Conservation (phyloP, 2,797 vertebrate species). For the Intellagama lesueurii region DNA sequence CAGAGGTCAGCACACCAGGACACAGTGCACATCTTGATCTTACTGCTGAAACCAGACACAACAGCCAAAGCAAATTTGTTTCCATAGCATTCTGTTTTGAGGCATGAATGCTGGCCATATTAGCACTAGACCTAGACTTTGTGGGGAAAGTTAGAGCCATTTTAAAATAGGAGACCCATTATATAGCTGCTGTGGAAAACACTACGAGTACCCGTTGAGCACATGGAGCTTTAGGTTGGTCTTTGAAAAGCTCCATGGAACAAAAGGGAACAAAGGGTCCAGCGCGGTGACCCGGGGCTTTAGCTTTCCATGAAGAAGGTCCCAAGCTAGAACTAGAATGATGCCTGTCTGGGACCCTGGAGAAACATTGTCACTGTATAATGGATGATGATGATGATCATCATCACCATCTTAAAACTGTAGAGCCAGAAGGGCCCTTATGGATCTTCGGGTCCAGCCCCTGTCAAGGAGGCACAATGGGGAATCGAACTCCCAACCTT, state of each 20-base stretch:
- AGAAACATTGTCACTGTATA: too few species aligned
- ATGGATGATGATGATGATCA: not conserved
- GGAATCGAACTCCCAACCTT: too few species aligned
- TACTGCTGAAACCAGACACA: not conserved
- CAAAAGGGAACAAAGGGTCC: not conserved
- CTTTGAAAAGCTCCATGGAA: not conserved
- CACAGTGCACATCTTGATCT: not conserved
- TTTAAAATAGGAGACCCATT: not conserved
- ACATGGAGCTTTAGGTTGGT: not conserved
- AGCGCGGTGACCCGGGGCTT: too few species aligned
- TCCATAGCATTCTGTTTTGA: not conserved
- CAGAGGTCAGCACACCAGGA: not conserved
- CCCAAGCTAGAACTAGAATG: not conserved
- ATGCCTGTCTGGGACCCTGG: too few species aligned
- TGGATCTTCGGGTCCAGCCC: too few species aligned
- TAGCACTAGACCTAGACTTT: not conserved
- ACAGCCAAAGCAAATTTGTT: too few species aligned
- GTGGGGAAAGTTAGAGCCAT: not conserved
- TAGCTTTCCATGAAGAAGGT: not conserved
- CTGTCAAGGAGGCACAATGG: too few species aligned
- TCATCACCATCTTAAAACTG: too few species aligned
- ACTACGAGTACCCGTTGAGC: not conserved
- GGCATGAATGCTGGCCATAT: not conserved
- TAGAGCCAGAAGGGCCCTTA: too few species aligned
- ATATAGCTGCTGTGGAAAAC: too few species aligned